Evolutionary conservation across 2,888 invertebrate genomes (phyloP), one percentile per base, ranked within the genome.

Genomic region (Leucophenga maculata): DNA sequence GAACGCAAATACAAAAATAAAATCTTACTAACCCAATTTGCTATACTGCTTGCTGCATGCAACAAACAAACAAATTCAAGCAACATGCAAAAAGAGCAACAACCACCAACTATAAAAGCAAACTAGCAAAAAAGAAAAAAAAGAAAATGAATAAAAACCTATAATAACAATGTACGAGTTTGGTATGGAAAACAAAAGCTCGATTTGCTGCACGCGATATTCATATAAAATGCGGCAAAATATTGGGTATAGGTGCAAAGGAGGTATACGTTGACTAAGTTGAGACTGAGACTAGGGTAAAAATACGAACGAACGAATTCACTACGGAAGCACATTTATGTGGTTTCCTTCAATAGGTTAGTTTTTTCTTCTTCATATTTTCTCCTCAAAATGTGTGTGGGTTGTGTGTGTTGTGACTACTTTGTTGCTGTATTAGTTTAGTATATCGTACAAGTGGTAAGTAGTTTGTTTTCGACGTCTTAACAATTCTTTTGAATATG

Each of bases 21-120:
- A 73, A 74, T 74, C 70, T 78, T 74, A 78, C 80, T 78, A 78
- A 80, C 80, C 80, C 80, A 80, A 78, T 80, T 80, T 75, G 22
- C 26, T 26, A 57, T 57, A 70, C n/a, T n/a, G n/a, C n/a, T n/a
- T n/a, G n/a, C n/a, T n/a, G n/a, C 71, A 70, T 72, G 66, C 71
- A 65, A 50, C 70, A 70, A 70, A 50, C 9, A 18, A 18, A 22
- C 20, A 55, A 59, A 32, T 50, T 50, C 71, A 73, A 60, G 39
- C 46, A 67, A 68, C 62, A 55, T 31, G 67, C 46, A 57, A 68
- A 50, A 62, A 69, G 44, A 64, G 65, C 74, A 72, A 68, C 20
- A 70, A 48, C 48, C 20, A 55, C 46, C 46, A 46, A 4, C 13
- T 14, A 26, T 26, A 46, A 46, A 46, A 46, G 6, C 46, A 26